Evolutionary conservation across 2,888 invertebrate species (phyloP).

Genomic region (Dynastes grantii): DNA sequence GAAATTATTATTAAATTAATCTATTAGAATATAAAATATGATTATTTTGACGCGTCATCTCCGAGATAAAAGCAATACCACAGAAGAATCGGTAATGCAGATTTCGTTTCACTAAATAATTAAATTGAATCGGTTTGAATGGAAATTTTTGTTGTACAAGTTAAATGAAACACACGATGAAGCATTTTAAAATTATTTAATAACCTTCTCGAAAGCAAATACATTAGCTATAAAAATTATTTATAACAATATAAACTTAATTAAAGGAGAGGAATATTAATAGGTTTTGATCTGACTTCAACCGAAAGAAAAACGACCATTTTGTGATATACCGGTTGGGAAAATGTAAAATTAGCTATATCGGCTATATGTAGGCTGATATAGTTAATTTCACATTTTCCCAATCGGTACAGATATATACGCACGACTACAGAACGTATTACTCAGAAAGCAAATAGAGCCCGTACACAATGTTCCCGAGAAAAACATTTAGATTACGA

Average conservation of each 20-base stretch:
- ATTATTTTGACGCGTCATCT: too few species aligned
- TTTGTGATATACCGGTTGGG: neutral
- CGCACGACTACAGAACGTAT: conserved; percentile 37
- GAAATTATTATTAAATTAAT: too few species aligned
- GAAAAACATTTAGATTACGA: conserved; percentile 35
- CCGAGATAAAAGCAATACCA: too few species aligned
- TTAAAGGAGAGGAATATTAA: conserved; percentile 28
- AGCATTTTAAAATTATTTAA: conserved; percentile 54
- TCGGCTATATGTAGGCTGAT: too few species aligned
- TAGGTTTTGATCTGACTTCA: conserved; percentile 8
- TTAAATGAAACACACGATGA: conserved; percentile 37
- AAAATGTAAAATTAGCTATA: too few species aligned
- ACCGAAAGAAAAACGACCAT: conserved; percentile 21
- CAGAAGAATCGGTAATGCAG: too few species aligned
- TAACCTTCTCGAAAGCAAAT: conserved; percentile 53
- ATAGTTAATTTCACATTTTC: too few species aligned
- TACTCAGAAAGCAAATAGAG: conserved; percentile 25
- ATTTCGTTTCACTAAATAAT: too few species aligned
- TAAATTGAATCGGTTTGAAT: too few species aligned
- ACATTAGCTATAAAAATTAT: conserved; percentile 53
- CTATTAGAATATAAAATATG: too few species aligned
- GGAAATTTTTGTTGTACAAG: too few species aligned
- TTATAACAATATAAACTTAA: conserved; percentile 46
- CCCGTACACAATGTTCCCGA: conserved; percentile 24
- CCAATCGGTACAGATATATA: neutral